Evolutionary conservation across 2,888 invertebrate genomes (phyloP), one percentile per base, ranked within the genome.

Genomic region (Synanthedon andrenaeformis): DNA sequence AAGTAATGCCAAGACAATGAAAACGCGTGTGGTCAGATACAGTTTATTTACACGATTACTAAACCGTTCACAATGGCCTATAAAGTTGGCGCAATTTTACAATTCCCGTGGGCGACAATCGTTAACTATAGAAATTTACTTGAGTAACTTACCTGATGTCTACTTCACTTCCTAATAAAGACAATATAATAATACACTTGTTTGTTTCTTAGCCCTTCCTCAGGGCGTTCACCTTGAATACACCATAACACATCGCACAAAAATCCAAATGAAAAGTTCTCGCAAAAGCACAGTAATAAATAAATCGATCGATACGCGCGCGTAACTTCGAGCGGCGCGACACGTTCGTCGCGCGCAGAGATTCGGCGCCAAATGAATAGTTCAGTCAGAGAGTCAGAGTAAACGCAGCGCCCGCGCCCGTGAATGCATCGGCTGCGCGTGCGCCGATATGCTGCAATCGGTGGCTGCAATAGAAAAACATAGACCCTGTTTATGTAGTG

Each of bases 341-440:
- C 82, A 77, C 81, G 59, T 51, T 55, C 65, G 80, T 82, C 85
- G 81, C 83, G 80, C 76, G 79, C 77, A 71, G 84, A 82, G 84
- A 72, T 73, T 82, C 68, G 70, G 74, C 86, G 83, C 86, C 80
- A 75, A 85, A 72, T 85, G 79, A 62, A 35, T 35, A 35, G 10
- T 35, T 35, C 35, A 35, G 10, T 4, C 4, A 3, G 23, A 23
- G 23, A 3, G n/a, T n/a, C n/a, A n/a, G 6, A 12, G 12, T 17
- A 23, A 5, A n/a, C 55, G 54, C 52, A 58, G 56, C 58, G 55
- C 55, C 62, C 63, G 56, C 58, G 55, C 55, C 62, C 63, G 67
- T 64, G 65, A 61, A 55, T 55, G 12, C 14, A 49, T 60, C 66
- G 64, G 56, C 55, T 52, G 57, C 57, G 45, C 50, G 48, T 28